Percentiles rank a stretch among this genome's conserved stretches.
phyloP scores from a whole-genome alignment of 2,797 vertebrate species.

The Nannoperca australis region DNA sequence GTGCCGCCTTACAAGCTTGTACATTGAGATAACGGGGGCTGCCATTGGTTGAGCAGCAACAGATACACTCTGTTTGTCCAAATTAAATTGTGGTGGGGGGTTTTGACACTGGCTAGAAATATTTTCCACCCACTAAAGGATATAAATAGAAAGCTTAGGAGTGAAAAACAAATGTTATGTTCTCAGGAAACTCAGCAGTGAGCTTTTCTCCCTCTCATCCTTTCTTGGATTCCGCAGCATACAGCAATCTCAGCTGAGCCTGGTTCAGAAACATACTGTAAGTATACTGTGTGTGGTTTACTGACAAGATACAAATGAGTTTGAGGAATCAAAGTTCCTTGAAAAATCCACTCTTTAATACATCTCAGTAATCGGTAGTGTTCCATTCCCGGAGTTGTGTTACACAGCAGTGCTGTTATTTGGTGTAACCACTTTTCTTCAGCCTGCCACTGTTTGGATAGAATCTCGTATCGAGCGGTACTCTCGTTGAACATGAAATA shows the following conservation, averaged over 20 bases:
- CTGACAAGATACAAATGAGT: background rate
- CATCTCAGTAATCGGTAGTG: background rate
- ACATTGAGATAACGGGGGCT: background rate
- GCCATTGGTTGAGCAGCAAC: background rate
- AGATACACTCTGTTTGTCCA: slow-evolving; percentile 1
- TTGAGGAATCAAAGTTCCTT: background rate
- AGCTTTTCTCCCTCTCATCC: slow-evolving; percentile 10
- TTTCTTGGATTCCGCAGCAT: slow-evolving; percentile 18
- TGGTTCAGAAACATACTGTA: background rate
- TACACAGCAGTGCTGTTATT: background rate
- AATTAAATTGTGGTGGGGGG: background rate
- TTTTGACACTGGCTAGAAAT: slow-evolving; percentile 22
- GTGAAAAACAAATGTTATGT: slow-evolving; percentile 15
- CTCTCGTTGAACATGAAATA: background rate
- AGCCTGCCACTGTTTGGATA: background rate
- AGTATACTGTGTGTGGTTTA: background rate
- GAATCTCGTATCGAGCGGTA: background rate
- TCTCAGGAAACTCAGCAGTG: slow-evolving; percentile 7
- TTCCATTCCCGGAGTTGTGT: slow-evolving; percentile 8
- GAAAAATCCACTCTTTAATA: slow-evolving; percentile 15
- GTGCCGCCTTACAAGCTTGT: background rate
- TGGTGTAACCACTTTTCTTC: background rate
- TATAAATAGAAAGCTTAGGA: slow-evolving; percentile 23
- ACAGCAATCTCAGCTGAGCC: background rate
- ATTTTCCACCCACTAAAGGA: slow-evolving; percentile 32